Conservation (phyloP, 2,888 invertebrate genomes). For the Mimas tiliae region DNA sequence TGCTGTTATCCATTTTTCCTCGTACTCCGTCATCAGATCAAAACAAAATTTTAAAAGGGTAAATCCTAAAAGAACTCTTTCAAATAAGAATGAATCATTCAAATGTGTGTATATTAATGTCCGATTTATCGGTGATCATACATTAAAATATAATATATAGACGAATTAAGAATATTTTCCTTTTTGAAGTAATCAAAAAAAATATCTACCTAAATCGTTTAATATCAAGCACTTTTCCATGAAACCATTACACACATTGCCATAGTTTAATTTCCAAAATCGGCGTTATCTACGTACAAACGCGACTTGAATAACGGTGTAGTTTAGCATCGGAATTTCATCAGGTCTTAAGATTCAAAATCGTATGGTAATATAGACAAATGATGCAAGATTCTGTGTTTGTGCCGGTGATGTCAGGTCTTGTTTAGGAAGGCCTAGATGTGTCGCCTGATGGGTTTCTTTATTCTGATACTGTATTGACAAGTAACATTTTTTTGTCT, state of each 20-base stretch:
- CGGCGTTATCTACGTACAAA: slow-evolving; percentile 8
- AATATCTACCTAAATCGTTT: not conserved
- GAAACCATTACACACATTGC: not conserved
- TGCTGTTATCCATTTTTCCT: too few species aligned
- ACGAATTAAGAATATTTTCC: too few species aligned
- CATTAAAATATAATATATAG: too few species aligned
- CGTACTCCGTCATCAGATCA: too few species aligned
- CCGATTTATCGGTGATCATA: too few species aligned
- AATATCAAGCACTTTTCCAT: not conserved
- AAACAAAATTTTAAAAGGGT: too few species aligned
- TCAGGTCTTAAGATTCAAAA: slow-evolving; percentile 31
- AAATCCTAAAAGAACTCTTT: too few species aligned
- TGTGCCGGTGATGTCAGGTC: slow-evolving; percentile 46
- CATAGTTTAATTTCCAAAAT: slow-evolving; percentile 8
- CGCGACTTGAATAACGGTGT: slow-evolving; percentile 17
- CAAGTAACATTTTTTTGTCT: not conserved
- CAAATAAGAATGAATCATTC: too few species aligned
- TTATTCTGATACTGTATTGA: not conserved
- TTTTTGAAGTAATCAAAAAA: too few species aligned
- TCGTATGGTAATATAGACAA: slow-evolving; percentile 20
- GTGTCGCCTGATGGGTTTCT: not conserved
- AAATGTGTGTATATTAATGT: too few species aligned
- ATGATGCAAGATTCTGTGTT: slow-evolving; percentile 41
- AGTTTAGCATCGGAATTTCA: slow-evolving; percentile 29
- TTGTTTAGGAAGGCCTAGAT: slow-evolving; percentile 34